Conservation (phyloP, 2,888 invertebrate species). For the Hoplodrina ambigua region DNA sequence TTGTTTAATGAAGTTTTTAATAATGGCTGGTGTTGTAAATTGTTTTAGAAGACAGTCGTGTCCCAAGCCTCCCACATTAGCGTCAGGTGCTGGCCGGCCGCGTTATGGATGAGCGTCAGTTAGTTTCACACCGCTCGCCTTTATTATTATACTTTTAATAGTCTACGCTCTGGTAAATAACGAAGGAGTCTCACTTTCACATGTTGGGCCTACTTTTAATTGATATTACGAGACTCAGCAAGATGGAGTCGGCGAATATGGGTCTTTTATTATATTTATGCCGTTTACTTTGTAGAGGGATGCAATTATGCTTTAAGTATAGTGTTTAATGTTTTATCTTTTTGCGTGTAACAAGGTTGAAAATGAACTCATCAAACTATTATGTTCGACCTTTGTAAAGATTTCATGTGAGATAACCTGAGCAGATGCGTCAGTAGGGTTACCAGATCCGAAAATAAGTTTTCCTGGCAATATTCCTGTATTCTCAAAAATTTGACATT, state of each 20-base stretch:
- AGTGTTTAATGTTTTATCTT: constrained; percentile 38
- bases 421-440: neutral
- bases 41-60: constrained; percentile 68
- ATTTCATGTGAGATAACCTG: constrained; percentile 53
- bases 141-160: constrained; percentile 68
- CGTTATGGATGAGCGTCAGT: constrained; percentile 63
- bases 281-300: constrained; percentile 8
- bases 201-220: constrained; percentile 72
- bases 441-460: too few species aligned
- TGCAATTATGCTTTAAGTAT: constrained; percentile 18
- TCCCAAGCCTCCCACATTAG: constrained; percentile 63
- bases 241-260: constrained; percentile 27
- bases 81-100: constrained; percentile 49
- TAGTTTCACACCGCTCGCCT: constrained; percentile 60
- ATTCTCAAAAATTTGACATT: too few species aligned
- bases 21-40: constrained; percentile 64
- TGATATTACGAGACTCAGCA: constrained; percentile 57
- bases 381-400: constrained; percentile 47
- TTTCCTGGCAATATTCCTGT: too few species aligned
- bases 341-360: constrained; percentile 54
- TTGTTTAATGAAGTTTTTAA: constrained; percentile 68
- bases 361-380: constrained; percentile 45
- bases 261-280: neutral
- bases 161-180: constrained; percentile 81
- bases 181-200: constrained; percentile 79